Conservation (phyloP, 2,797 vertebrate genomes). For the Arctocebus calabarensis region DNA sequence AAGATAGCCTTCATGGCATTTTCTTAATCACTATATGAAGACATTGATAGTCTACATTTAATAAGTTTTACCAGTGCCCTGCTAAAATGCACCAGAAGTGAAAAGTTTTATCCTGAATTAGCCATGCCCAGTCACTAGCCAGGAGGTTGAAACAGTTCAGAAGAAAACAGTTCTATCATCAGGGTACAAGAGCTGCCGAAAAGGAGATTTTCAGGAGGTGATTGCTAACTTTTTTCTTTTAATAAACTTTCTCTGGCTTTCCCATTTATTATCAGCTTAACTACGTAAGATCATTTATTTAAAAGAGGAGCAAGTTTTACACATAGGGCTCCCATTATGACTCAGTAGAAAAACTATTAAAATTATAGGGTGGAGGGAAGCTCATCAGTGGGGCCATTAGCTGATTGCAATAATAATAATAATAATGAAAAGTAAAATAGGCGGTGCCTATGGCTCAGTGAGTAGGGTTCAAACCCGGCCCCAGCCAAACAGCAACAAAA, state of each 20-base stretch:
- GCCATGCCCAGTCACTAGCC: neutral
- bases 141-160: neutral
- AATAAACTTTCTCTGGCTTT: slow-evolving; percentile 37
- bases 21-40: too few species aligned
- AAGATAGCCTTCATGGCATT: too few species aligned
- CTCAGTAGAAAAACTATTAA: neutral
- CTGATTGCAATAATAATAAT: too few species aligned
- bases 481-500: too few species aligned
- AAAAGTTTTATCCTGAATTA: neutral
- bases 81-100: too few species aligned
- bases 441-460: too few species aligned
- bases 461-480: too few species aligned
- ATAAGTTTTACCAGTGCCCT: too few species aligned
- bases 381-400: too few species aligned
- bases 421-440: too few species aligned
- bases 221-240: slow-evolving; percentile 30
- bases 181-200: neutral
- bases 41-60: too few species aligned
- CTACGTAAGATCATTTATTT: slow-evolving; percentile 24
- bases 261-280: slow-evolving; percentile 6
- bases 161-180: neutral
- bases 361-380: too few species aligned
- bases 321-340: neutral
- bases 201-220: neutral
- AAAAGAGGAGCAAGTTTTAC: neutral